Base-by-base conservation (phyloP, 2,888 invertebrate genomes). In the Homarus gammarus region DNA sequence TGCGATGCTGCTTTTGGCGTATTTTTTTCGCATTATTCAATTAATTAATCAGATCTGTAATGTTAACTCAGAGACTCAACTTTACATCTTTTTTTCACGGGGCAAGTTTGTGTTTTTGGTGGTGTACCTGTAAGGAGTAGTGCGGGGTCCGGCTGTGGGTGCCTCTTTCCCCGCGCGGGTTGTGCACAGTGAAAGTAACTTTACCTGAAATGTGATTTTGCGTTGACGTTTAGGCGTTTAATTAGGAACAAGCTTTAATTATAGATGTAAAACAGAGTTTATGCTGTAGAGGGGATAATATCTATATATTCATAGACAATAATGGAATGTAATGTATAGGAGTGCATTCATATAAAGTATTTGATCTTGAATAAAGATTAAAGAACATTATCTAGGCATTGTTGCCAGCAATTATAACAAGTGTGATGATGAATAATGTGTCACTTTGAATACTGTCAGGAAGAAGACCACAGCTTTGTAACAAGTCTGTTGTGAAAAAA, bases 171-270 rank as follows among this genome's bases (percentile, higher is more conserved):
- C n/a, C n/a, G n/a, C 3, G 49, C 49, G 49, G 56, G 56, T 12
- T 12, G 56, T 56, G 56, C 22, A 12, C 12, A 12, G 56, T 56
- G 18, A 56, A 56, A 56, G 56, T 2, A 64, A 64, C 64, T 5
- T 64, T 64, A 64, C 64, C 64, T 64, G 64, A 64, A 27, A 64
- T 64, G 64, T 3, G n/a, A 64, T 64, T 27, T 64, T 64, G 27
- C n/a, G 64, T 64, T 64, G 64, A 64, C 22, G n/a, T 64, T 27
- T 27, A 27, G 64, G 64, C 31, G 64, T 64, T 27, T 27, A 64
- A 64, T 64, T 64, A 64, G 64, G 64, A 64, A 27, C 64, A 64
- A 64, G 64, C 64, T 64, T 64, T 64, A 64, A 64, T 64, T 64
- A 64, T 64, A 64, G 64, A 64, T 64, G 12, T 5, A 64, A 8